Percentiles rank a stretch among this genome's conserved stretches.
Conservation (phyloP, 2,888 invertebrate species). For the Plebejus argus region DNA sequence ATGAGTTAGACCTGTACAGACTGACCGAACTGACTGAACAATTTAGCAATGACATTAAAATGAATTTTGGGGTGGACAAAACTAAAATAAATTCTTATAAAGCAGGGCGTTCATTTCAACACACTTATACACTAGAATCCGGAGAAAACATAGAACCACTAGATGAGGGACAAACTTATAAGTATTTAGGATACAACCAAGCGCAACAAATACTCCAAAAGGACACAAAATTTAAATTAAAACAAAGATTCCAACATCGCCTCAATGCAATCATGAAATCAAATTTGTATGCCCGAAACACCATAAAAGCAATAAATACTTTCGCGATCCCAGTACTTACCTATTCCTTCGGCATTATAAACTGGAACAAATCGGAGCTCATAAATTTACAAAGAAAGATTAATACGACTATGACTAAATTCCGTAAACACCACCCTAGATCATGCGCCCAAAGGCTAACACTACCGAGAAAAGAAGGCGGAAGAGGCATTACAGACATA, state of each 20-base stretch:
- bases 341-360: conserved; percentile 41
- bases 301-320: conserved; percentile 36
- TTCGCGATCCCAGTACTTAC: conserved; percentile 40
- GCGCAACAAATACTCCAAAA: background rate
- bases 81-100: conserved; percentile 35
- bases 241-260: background rate
- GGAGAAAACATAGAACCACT: conserved; percentile 35
- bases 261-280: conserved; percentile 32
- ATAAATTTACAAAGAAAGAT: conserved; percentile 19
- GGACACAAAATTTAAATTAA: conserved; percentile 34
- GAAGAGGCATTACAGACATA: conserved; percentile 24
- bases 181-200: conserved; percentile 35
- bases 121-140: conserved; percentile 23
- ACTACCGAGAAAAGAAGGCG: no score
- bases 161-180: conserved; percentile 34
- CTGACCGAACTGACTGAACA: conserved; percentile 28
- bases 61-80: conserved; percentile 40
- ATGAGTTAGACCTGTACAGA: conserved; percentile 10
- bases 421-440: conserved; percentile 42
- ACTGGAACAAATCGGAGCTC: conserved; percentile 38
- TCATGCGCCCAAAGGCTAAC: conserved; percentile 24
- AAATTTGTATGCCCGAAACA: conserved; percentile 30
- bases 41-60: conserved; percentile 36
- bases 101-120: conserved; percentile 33
- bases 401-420: conserved; percentile 31